A percentile compares a stretch with the other conserved stretches of the same genome.
These are phyloP conservation scores for Phoebastria nigripes DNA, from an alignment of 2,797 vertebrate genomes.

Conservation along the genomic window DNA sequence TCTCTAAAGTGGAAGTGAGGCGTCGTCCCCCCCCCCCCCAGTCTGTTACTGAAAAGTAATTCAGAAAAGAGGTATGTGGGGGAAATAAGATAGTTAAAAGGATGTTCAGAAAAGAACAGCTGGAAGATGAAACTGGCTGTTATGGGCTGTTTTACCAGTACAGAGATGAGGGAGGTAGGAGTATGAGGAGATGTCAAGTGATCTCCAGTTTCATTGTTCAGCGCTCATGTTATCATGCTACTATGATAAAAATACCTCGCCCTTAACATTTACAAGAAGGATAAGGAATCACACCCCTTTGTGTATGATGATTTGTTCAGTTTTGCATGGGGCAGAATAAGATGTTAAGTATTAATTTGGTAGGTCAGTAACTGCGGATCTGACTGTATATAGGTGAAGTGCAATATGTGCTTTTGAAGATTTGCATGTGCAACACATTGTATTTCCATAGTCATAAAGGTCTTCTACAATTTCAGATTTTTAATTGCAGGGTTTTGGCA, in stretches of 20 bases:
- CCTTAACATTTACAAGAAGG: background rate
- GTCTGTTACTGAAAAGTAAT: background rate
- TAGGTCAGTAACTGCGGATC: background rate
- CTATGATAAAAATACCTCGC: background rate
- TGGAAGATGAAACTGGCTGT: background rate
- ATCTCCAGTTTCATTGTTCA: background rate
- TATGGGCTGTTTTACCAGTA: background rate
- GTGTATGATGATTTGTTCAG: background rate
- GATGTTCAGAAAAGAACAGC: background rate
- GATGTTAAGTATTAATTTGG: background rate
- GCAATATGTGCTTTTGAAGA: background rate
- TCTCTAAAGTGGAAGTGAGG: background rate
- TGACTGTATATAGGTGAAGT: accelerated
- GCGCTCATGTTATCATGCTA: accelerated
- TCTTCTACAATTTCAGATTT: accelerated
- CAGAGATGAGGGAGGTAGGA: background rate
- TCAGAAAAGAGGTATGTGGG: background rate
- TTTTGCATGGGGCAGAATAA: background rate
- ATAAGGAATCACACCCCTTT: background rate
- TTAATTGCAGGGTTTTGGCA: background rate
- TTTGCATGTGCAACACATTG: accelerated
- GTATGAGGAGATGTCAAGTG: background rate
- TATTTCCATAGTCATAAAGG: background rate
- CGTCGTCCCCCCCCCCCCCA: accelerated
- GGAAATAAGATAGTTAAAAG: background rate